phyloP scores from a whole-genome alignment of 2,797 vertebrate species.

The Sciurus vulgaris region DNA sequence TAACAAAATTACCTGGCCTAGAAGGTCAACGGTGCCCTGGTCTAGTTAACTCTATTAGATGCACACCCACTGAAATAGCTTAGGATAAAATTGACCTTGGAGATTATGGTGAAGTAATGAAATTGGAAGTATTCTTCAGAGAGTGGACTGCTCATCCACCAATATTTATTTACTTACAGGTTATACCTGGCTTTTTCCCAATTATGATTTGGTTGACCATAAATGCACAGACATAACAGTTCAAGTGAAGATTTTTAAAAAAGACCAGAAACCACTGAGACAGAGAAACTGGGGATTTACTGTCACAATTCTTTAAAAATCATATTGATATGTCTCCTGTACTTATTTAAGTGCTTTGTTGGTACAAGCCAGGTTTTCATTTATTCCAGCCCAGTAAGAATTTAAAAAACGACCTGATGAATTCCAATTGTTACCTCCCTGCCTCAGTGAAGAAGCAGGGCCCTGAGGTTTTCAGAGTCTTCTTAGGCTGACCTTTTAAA shows the following conservation, averaged over 20 bases:
- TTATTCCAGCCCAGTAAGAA: conserved; percentile 30
- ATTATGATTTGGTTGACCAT: conserved; percentile 1
- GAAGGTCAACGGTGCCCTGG: not conserved
- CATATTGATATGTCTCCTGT: conserved; percentile 29
- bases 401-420: conserved; percentile 21
- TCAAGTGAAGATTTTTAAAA: conserved; percentile 52
- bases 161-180: conserved; percentile 70
- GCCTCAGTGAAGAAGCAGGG: not conserved
- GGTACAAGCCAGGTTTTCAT: conserved; percentile 50
- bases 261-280: conserved; percentile 58
- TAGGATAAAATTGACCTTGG: conserved; percentile 66
- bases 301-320: conserved; percentile 73
- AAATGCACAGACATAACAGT: not conserved
- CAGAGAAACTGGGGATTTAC: conserved; percentile 60
- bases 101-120: conserved; percentile 68
- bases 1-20: not conserved
- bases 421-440: not conserved
- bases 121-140: conserved; percentile 63
- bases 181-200: conserved; percentile 43
- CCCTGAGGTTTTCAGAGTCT: conserved; percentile 49
- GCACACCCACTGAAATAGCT: conserved; percentile 31
- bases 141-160: conserved; percentile 5
- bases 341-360: conserved; percentile 46
- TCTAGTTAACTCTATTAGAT: conserved; percentile 45
- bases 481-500: conserved; percentile 68